Conservation (phyloP, 92 coral and sea anemone species). For the Porites rus region DNA sequence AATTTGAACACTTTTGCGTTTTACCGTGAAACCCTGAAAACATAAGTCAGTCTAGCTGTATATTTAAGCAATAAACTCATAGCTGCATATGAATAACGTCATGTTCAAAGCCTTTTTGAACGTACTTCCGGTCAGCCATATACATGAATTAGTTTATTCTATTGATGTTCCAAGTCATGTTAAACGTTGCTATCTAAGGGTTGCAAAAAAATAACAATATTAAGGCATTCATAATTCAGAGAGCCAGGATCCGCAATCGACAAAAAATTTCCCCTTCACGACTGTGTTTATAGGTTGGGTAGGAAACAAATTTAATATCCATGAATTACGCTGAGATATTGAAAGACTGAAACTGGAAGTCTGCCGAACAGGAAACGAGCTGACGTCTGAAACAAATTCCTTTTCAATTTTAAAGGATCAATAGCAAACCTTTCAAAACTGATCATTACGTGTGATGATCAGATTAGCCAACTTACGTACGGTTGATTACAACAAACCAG, state of each 20-base stretch:
- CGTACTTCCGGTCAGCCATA: background rate
- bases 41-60: background rate
- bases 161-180: background rate
- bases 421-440: too few species aligned
- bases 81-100: background rate
- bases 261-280: background rate
- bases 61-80: background rate
- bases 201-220: background rate
- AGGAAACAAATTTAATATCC: background rate
- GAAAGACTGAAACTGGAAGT: background rate
- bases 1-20: too few species aligned
- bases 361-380: background rate
- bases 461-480: too few species aligned
- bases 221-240: slow-evolving; percentile 19
- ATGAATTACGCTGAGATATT: background rate
- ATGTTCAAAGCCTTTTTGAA: background rate
- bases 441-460: too few species aligned
- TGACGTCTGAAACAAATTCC: background rate
- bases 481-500: too few species aligned
- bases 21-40: too few species aligned
- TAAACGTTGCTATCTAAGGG: background rate
- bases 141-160: background rate
- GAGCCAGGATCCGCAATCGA: background rate
- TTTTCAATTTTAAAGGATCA: too few species aligned
- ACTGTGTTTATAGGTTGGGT: background rate